These are phyloP conservation scores for Aplysina aerophoba DNA, from an alignment of 37 sponge, comb jelly and placozoan genomes.

Conservation along the genomic window DNA sequence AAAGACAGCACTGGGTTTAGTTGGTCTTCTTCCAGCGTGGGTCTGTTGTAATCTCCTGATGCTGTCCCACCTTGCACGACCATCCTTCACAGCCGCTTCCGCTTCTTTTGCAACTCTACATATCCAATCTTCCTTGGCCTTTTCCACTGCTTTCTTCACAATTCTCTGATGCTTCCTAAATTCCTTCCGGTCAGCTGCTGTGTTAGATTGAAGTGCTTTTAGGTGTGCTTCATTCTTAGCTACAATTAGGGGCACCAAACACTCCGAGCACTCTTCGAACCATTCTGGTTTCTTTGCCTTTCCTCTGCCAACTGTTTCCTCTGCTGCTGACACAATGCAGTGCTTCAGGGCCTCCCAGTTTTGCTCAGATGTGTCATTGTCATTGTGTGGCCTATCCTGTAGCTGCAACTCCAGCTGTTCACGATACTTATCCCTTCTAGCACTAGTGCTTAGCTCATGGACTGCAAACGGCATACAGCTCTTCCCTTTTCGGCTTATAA, in stretches of 20 bases:
- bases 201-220: slow-evolving; percentile 14
- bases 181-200: not conserved
- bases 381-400: not conserved
- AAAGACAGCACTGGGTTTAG: not conserved
- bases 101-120: slow-evolving; percentile 22
- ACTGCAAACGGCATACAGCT: not conserved
- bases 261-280: slow-evolving; percentile 27
- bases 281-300: slow-evolving; percentile 53
- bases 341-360: slow-evolving; percentile 20
- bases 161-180: slow-evolving; percentile 28
- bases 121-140: slow-evolving; percentile 24
- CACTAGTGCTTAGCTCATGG: not conserved
- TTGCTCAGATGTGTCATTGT: not conserved
- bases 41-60: slow-evolving; percentile 35
- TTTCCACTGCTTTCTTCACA: slow-evolving; percentile 39
- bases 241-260: slow-evolving; percentile 34
- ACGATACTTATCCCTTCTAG: not conserved
- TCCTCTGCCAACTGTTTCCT: slow-evolving; percentile 19
- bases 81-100: slow-evolving; percentile 35
- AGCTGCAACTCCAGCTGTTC: slow-evolving; percentile 17
- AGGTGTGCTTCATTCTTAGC: slow-evolving; percentile 38
- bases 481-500: not conserved
- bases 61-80: slow-evolving; percentile 25
- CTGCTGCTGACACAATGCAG: slow-evolving; percentile 30
- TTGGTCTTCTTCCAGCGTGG: slow-evolving; percentile 15